phyloP scores from a whole-genome alignment of 2,113 vertebrate genomes.

The Psittacula cyanocephala region DNA sequence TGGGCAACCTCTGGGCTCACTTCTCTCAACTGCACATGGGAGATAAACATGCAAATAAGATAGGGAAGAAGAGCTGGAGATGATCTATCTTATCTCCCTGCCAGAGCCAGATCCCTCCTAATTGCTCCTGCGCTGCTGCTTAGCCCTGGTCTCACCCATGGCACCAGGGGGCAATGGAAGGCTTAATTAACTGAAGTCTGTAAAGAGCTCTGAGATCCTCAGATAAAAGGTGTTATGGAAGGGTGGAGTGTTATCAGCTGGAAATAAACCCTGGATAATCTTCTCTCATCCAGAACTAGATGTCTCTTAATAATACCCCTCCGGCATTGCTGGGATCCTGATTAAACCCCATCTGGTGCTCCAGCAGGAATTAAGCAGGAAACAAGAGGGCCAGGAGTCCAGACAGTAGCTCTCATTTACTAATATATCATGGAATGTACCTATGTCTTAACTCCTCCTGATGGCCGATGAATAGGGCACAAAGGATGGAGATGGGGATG shows the following conservation, averaged over 20 bases:
- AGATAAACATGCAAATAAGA: constrained; percentile 39
- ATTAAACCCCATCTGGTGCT: constrained; percentile 60
- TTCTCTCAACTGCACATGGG: not conserved
- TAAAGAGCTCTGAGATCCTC: constrained; percentile 32
- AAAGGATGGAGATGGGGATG: fast-evolving
- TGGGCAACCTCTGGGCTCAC: not conserved
- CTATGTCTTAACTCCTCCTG: not conserved
- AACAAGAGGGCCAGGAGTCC: not conserved
- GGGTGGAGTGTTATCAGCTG: constrained; percentile 60
- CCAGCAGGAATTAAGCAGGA: not conserved
- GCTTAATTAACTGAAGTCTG: constrained; percentile 50
- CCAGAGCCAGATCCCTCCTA: not conserved
- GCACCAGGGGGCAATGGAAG: constrained; percentile 25
- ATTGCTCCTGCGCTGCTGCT: not conserved
- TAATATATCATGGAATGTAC: not conserved
- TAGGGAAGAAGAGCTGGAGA: not conserved
- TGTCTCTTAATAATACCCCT: constrained; percentile 47
- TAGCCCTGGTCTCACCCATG: not conserved
- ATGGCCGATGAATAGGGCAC: fast-evolving
- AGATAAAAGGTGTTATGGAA: constrained; percentile 56
- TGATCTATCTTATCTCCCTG: not conserved
- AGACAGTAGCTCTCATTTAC: not conserved
- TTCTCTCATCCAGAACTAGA: constrained; percentile 58
- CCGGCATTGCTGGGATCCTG: not conserved
- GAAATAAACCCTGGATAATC: constrained; percentile 69